Base-by-base conservation (phyloP, 2,888 invertebrate species). In the Cotesia congregata region DNA sequence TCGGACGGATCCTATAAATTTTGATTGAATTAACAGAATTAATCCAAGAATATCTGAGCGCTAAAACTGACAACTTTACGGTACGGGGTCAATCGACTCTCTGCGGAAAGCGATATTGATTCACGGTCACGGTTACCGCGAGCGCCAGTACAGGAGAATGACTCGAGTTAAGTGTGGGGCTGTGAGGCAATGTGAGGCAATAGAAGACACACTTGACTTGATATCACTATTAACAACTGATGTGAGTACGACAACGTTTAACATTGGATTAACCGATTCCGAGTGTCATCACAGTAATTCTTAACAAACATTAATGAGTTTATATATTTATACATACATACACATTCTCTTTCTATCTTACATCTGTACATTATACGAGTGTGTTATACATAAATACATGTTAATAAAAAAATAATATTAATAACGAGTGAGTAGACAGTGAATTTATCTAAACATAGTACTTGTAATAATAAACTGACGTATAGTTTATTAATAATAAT, bases 401-500 rank as follows among this genome's bases (percentile, higher is more conserved):
- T 41, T 20, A 6, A 20, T 50, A 50, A 9, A 20, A 67, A 59
- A 30, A 20, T 60, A 30, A 70, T 68, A 59, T 4, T 59, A 70
- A 70, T 70, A 70, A 40, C 20, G 68, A 50, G 7, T 41, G 30
- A 20, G 59, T 20, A 69, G 20, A 40, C 39, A 40, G 50, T 17
- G 9, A 39, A 67, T 17, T 67, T 67, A n/a, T 9, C 67, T 17
- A 15, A 39, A 67, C 83, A 82, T 82, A 83, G 81, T 84, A 82
- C 81, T 82, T 82, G 85, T 84, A 84, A 87, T 84, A 84, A 87
- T 85, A 85, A 85, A 83, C 83, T 82, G 72, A 65, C 80, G 79
- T 83, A 84, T 82, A 83, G 83, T 86, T 87, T 87, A 86, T 87
- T 88, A 88, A 88, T 88, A 88, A 87, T 88, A 87, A 88, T 87